Percentiles rank a stretch among this genome's conserved stretches.
Conservation (phyloP, 1,140 invertebrate genomes). For the Drosophila mayri region DNA sequence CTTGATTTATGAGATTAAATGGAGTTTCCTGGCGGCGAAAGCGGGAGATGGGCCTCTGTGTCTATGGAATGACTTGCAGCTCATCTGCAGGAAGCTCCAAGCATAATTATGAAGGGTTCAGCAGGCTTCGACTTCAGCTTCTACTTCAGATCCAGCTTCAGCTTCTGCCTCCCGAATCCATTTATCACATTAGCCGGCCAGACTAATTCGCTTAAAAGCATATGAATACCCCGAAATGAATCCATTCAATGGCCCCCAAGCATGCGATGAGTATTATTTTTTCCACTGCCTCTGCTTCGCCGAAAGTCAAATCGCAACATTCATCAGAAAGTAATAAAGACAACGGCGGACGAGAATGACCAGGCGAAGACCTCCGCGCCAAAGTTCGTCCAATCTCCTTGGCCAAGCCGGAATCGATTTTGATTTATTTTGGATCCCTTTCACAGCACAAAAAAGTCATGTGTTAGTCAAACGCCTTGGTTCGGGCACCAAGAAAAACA, state of each 20-base stretch:
- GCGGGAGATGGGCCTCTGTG: conserved; percentile 17
- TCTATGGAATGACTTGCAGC: conserved; percentile 46
- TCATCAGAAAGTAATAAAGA: conserved; percentile 57
- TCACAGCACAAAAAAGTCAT: conserved; percentile 2
- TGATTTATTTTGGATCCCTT: conserved; percentile 12
- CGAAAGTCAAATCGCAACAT: conserved; percentile 43
- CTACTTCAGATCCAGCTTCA: neutral
- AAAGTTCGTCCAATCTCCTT: conserved; percentile 8
- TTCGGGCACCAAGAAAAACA: conserved; percentile 1
- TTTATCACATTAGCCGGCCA: conserved; percentile 71
- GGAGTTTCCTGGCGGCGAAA: conserved; percentile 9
- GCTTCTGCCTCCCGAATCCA: conserved; percentile 15
- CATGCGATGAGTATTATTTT: conserved; percentile 47
- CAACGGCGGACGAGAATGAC: conserved; percentile 18
- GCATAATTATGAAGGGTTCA: conserved; percentile 61
- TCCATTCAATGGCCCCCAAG: conserved; percentile 42
- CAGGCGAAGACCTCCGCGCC: neutral
- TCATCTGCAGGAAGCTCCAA: conserved; percentile 15
- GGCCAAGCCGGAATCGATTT: conserved; percentile 17
- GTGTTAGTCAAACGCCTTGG: neutral
- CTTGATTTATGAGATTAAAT: conserved; percentile 79
- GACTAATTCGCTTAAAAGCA: conserved; percentile 72
- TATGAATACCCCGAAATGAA: conserved; percentile 50
- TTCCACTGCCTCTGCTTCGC: conserved; percentile 5
- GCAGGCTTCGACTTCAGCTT: conserved; percentile 12